phyloP scores from a whole-genome alignment of 2,113 vertebrate species.

The Daboia siamensis region DNA sequence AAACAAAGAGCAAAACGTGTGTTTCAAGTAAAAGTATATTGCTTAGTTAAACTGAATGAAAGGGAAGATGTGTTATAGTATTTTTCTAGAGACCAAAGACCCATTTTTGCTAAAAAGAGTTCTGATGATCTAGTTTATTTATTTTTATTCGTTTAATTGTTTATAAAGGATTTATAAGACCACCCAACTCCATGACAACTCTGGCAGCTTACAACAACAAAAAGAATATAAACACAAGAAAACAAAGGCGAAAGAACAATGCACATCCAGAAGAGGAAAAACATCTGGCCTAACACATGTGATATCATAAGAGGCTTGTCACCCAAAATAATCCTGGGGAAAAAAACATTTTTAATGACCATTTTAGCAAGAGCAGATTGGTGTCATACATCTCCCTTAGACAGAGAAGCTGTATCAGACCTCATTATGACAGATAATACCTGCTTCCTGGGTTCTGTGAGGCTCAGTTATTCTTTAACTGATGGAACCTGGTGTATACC shows the following conservation, averaged over 20 bases:
- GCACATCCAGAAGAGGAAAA: neutral
- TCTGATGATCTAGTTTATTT: neutral
- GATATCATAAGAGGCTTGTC: neutral
- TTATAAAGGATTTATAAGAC: neutral
- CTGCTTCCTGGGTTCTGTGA: neutral
- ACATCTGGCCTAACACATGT: neutral
- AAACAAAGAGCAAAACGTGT: neutral
- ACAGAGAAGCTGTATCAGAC: neutral
- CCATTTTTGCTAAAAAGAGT: neutral
- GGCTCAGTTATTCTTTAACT: neutral
- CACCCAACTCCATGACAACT: neutral
- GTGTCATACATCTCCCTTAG: neutral
- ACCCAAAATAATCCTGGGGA: neutral
- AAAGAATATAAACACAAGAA: neutral
- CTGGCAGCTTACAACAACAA: neutral
- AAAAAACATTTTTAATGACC: neutral
- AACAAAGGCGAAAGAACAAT: neutral
- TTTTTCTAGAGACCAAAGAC: neutral
- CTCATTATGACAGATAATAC: neutral
- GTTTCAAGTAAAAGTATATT: neutral
- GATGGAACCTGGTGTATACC: neutral
- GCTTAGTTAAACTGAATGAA: neutral
- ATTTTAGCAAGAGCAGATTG: neutral
- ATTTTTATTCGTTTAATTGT: neutral
- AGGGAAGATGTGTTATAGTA: neutral